Evolutionary conservation across 2,797 vertebrate genomes (phyloP).

Genomic region (Syndactyla subalaris): DNA sequence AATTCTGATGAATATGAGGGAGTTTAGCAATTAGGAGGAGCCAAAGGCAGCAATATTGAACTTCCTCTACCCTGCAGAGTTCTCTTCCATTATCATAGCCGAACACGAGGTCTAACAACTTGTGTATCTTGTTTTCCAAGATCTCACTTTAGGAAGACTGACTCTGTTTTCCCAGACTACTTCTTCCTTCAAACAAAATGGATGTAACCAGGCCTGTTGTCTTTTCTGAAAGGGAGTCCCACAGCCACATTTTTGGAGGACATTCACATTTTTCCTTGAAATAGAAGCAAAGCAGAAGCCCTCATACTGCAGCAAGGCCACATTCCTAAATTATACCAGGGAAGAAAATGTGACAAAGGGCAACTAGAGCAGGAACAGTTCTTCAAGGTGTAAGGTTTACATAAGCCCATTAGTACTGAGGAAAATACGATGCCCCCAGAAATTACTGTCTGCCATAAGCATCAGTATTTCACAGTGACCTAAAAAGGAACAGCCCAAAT

Average conservation of each 20-base stretch:
- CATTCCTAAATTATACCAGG: not conserved
- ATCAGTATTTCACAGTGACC: not conserved
- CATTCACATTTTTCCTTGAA: not conserved
- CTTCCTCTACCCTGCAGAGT: not conserved
- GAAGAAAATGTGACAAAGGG: not conserved
- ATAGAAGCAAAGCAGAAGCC: not conserved
- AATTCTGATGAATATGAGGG: not conserved
- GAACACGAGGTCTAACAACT: not conserved
- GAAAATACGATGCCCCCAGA: not conserved
- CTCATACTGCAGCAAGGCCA: not conserved
- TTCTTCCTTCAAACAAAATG: not conserved
- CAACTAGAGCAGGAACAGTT: not conserved
- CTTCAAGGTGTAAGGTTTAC: not conserved
- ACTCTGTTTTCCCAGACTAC: not conserved
- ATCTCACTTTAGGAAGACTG: not conserved
- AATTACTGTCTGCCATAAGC: not conserved
- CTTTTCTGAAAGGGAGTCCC: not conserved
- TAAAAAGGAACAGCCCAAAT: not conserved
- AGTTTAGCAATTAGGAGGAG: not conserved
- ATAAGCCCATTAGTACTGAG: not conserved
- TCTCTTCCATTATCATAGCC: not conserved
- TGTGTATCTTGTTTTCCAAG: not conserved
- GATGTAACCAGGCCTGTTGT: not conserved
- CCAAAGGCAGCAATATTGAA: not conserved
- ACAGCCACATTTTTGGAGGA: not conserved